These are phyloP conservation scores for Acanthaster planci DNA, from an alignment of 35 echinoderm and acorn worm genomes.

Conservation along the genomic window DNA sequence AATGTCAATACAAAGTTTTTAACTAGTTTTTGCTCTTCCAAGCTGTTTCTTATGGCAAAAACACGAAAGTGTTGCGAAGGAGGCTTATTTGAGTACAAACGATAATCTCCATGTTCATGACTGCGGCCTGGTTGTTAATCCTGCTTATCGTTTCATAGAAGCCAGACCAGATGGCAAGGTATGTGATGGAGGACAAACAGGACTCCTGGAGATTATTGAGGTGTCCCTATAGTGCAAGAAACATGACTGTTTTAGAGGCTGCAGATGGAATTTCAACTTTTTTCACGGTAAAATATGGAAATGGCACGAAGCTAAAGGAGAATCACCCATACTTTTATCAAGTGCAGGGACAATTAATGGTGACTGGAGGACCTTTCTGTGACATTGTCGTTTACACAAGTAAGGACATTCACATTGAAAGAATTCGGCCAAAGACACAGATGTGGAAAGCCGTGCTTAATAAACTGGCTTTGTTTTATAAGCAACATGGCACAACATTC, in stretches of 20 bases:
- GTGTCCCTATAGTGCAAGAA: slow-evolving; percentile 32
- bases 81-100: neutral
- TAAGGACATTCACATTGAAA: slow-evolving; percentile 23
- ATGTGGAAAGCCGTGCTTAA: neutral
- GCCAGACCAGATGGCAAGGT: slow-evolving; percentile 31
- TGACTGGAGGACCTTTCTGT: slow-evolving; percentile 15
- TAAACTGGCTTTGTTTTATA: neutral
- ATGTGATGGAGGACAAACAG: slow-evolving; percentile 2
- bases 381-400: slow-evolving; percentile 36
- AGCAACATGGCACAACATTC: neutral
- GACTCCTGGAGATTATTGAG: slow-evolving; percentile 5
- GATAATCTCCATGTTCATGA: slow-evolving; percentile 7
- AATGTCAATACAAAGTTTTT: slow-evolving; percentile 14
- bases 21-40: neutral
- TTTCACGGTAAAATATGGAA: neutral
- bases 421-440: slow-evolving; percentile 3
- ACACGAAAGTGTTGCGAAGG: slow-evolving; percentile 4
- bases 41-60: neutral
- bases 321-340: slow-evolving; percentile 25
- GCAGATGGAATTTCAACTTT: neutral
- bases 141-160: slow-evolving; percentile 4
- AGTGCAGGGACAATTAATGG: slow-evolving; percentile 27
- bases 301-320: slow-evolving; percentile 5
- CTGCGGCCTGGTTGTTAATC: slow-evolving; percentile 6
- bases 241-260: neutral